A percentile compares a stretch with the other conserved stretches of the same genome.
phyloP scores from a whole-genome alignment of 2,797 vertebrate species.

The Siniperca obscura region DNA sequence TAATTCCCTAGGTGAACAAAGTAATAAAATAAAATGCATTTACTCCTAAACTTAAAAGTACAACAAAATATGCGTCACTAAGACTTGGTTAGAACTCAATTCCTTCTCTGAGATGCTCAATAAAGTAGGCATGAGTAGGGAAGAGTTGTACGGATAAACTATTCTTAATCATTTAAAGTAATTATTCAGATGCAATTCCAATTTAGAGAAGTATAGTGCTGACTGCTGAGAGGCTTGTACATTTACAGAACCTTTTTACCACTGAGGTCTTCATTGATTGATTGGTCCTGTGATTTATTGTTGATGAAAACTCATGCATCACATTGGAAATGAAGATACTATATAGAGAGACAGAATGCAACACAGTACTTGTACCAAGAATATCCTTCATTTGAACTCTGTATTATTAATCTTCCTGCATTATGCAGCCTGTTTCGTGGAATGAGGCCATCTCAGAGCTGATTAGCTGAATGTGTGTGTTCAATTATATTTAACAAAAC shows the following conservation, averaged over 20 bases:
- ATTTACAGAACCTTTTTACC: neutral
- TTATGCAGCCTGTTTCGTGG: too few relatives aligned
- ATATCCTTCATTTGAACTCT: neutral
- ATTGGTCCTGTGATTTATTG: neutral
- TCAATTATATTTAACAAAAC: neutral
- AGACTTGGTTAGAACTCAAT: neutral
- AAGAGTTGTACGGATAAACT: too few relatives aligned
- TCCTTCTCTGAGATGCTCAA: neutral
- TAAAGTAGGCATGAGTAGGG: neutral
- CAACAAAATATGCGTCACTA: neutral
- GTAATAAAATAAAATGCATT: neutral
- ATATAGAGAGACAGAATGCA: neutral
- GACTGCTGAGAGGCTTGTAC: neutral
- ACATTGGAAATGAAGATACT: neutral
- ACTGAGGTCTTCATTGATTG: neutral
- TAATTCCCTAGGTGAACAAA: neutral
- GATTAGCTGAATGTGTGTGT: constrained; percentile 6
- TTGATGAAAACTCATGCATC: neutral
- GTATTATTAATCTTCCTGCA: too few relatives aligned
- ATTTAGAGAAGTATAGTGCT: neutral
- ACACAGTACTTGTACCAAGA: neutral
- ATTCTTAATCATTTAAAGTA: too few relatives aligned
- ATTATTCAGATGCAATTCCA: neutral
- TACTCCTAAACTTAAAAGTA: neutral
- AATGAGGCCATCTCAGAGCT: neutral